Evolutionary conservation across 1,140 invertebrate genomes (phyloP).

Genomic region (Phortica variegata): DNA sequence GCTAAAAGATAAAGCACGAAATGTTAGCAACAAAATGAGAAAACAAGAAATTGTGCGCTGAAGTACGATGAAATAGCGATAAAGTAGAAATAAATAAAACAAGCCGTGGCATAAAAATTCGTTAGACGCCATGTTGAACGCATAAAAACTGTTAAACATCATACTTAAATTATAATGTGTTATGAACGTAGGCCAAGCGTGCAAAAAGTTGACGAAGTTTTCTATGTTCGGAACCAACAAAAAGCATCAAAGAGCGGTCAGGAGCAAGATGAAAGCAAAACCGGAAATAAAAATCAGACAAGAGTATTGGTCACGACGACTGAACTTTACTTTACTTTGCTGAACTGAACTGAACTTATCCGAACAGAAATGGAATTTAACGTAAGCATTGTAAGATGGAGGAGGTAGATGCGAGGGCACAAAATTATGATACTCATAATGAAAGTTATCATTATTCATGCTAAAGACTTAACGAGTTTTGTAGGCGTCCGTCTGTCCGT

Average conservation of each 20-base stretch:
- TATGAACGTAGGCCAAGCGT: too few relatives aligned
- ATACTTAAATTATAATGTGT: constrained; percentile 30
- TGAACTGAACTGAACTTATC: neutral
- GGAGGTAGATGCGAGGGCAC: too few relatives aligned
- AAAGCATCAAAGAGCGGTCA: too few relatives aligned
- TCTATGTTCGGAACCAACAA: too few relatives aligned
- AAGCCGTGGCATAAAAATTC: too few relatives aligned
- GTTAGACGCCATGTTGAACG: constrained; percentile 41
- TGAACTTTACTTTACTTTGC: constrained; percentile 2
- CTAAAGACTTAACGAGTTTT: constrained; percentile 56
- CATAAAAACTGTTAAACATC: constrained; percentile 46
- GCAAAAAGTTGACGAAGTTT: too few relatives aligned
- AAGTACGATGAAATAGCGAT: neutral
- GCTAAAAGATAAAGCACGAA: constrained; percentile 19
- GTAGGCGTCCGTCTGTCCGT: neutral
- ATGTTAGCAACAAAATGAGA: neutral
- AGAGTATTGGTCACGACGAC: constrained; percentile 24
- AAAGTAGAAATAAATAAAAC: constrained; percentile 10
- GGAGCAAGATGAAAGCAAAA: neutral
- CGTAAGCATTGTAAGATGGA: too few relatives aligned
- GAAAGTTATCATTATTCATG: constrained; percentile 56
- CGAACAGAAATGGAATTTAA: neutral
- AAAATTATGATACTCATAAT: too few relatives aligned
- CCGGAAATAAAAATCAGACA: neutral
- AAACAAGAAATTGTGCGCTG: neutral